These are phyloP conservation scores for Poliocrania exsul DNA, from an alignment of 2,797 vertebrate species.

Conservation along the genomic window DNA sequence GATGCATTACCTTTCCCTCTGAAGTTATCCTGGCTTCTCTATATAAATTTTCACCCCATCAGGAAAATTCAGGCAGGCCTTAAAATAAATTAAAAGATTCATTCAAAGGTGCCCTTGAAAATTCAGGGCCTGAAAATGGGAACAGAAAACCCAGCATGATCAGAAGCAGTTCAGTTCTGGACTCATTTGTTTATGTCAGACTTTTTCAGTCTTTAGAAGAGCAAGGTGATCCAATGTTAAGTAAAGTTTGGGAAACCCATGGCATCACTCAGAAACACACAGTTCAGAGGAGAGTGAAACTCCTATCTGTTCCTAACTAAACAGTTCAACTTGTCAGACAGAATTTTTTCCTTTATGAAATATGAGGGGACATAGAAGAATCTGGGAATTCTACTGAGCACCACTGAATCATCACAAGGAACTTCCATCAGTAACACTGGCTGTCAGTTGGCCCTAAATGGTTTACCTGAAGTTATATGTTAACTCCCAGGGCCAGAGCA, in stretches of 20 bases:
- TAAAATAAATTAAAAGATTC: neutral
- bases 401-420: neutral
- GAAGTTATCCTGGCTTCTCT: neutral
- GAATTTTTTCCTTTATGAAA: neutral
- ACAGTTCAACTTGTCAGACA: neutral
- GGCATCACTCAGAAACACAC: neutral
- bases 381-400: neutral
- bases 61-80: neutral
- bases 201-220: neutral
- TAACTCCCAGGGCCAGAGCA: neutral
- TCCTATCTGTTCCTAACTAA: neutral
- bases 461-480: neutral
- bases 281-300: neutral
- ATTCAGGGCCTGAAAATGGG: neutral
- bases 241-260: neutral
- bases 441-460: neutral
- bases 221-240: neutral
- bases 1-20: neutral
- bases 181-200: neutral
- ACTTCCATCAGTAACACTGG: neutral
- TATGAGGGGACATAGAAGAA: neutral
- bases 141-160: neutral
- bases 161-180: neutral
- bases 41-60: neutral
- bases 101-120: neutral